phyloP scores from a whole-genome alignment of 2,888 invertebrate species.

The Tenthredo livida region DNA sequence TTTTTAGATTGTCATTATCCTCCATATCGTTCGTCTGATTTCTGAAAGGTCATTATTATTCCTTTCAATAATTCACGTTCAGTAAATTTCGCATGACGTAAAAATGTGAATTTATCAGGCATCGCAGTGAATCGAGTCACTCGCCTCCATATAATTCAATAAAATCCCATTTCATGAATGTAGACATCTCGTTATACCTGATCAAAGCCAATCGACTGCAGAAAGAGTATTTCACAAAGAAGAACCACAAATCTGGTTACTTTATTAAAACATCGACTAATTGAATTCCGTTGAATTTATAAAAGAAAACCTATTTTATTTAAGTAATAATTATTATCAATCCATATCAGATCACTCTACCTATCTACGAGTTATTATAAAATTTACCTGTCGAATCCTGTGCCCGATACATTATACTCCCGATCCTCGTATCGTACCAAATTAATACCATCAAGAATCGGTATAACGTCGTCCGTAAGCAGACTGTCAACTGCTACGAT shows the following conservation, averaged over 20 bases:
- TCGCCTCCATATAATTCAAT: background rate
- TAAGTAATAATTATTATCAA: background rate
- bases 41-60: conserved; percentile 54
- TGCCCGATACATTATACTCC: conserved; percentile 12
- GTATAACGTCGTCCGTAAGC: conserved; percentile 82
- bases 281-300: background rate
- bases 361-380: background rate
- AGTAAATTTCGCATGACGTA: background rate
- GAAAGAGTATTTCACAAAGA: background rate
- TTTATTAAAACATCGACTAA: background rate
- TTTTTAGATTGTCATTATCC: conserved; percentile 74
- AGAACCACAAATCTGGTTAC: background rate
- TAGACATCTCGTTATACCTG: background rate
- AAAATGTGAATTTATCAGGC: background rate
- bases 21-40: conserved; percentile 52
- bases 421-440: conserved; percentile 80
- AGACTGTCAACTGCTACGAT: conserved; percentile 82
- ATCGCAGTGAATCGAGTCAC: background rate
- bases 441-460: conserved; percentile 83
- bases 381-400: conserved; percentile 52
- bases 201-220: background rate
- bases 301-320: background rate
- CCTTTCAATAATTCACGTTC: conserved; percentile 44
- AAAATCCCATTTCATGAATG: background rate
- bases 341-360: background rate